Evolutionary conservation across 2,888 invertebrate genomes (phyloP), one percentile per base, ranked within the genome.

Genomic region (Ypsolopha sequella): DNA sequence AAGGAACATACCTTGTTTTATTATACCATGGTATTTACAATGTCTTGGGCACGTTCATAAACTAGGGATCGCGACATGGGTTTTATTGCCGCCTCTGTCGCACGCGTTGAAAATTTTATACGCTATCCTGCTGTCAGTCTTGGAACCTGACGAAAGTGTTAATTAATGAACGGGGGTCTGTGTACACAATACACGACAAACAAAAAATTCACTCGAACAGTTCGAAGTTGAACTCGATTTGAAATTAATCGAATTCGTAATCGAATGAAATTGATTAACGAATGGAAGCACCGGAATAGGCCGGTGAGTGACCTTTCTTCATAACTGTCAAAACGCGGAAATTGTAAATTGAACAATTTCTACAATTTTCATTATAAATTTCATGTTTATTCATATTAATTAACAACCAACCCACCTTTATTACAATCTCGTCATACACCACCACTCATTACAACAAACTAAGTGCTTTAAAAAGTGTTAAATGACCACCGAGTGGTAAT

Each of bases 251-350:
- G 38, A 39, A 39, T 6, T 11, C 6, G n/a, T 6, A 39, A 39
- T 11, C 39, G n/a, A 33, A 35, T 10, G 13, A 33, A 11, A 11
- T 34, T 24, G 33, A 10, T 35, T 35, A n/a, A 36, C 14, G 39
- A 41, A 41, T 11, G 43, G 6, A 33, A 33, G 35, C 8, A 39
- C 7, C 36, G 13, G 36, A 34, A 34, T 34, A 38, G 43, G 36
- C 13, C 44, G 35, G 33, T 33, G 11, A n/a, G 47, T 80, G 80
- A 80, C 79, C 79, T 78, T 76, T 70, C 60, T 48, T 35, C 36
- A 14, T 43, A 66, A 58, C 68, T 76, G 77, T 80, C 82, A 79
- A 71, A 74, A 38, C 65, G 69, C 74, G 74, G 74, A 78, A 70
- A 73, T 76, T 76, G 70, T 24, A 24, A 43, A 13, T 13, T 43